Conservation (phyloP, 2,888 invertebrate genomes). For the Calliopum simillimum region DNA sequence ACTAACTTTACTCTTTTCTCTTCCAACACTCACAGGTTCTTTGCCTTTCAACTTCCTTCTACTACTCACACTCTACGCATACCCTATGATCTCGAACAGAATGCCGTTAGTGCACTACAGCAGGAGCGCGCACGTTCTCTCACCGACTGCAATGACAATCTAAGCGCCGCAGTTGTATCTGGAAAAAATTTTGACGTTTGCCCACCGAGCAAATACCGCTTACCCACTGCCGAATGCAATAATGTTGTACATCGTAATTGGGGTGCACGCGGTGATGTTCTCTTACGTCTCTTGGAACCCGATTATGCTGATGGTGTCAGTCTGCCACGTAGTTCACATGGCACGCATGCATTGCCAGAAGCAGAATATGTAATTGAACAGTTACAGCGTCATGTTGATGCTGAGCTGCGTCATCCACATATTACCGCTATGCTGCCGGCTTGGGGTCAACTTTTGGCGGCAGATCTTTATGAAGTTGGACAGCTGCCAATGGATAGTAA, state of each 20-base stretch:
- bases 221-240: slow-evolving; percentile 87
- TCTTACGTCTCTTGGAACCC: slow-evolving; percentile 78
- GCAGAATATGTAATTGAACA: slow-evolving; percentile 72
- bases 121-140: slow-evolving; percentile 57
- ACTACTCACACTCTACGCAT: slow-evolving; percentile 52
- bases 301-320: slow-evolving; percentile 74
- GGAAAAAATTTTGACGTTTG: slow-evolving; percentile 68
- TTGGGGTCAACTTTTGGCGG: slow-evolving; percentile 82
- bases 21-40: slow-evolving; percentile 55
- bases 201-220: slow-evolving; percentile 85
- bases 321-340: slow-evolving; percentile 68
- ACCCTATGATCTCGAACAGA: slow-evolving; percentile 60
- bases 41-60: slow-evolving; percentile 46
- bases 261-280: slow-evolving; percentile 84
- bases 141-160: slow-evolving; percentile 49
- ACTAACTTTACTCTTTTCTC: neutral
- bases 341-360: slow-evolving; percentile 73
- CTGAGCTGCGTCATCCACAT: slow-evolving; percentile 74
- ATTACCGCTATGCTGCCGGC: slow-evolving; percentile 82
- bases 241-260: slow-evolving; percentile 87
- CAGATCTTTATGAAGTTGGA: slow-evolving; percentile 78
- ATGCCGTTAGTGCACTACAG: slow-evolving; percentile 56
- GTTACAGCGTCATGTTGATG: slow-evolving; percentile 71
- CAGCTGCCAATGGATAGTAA: slow-evolving; percentile 70
- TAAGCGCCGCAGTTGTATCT: slow-evolving; percentile 38